Conservation (phyloP, 2,797 vertebrate genomes). For the Esox masquinongy region DNA sequence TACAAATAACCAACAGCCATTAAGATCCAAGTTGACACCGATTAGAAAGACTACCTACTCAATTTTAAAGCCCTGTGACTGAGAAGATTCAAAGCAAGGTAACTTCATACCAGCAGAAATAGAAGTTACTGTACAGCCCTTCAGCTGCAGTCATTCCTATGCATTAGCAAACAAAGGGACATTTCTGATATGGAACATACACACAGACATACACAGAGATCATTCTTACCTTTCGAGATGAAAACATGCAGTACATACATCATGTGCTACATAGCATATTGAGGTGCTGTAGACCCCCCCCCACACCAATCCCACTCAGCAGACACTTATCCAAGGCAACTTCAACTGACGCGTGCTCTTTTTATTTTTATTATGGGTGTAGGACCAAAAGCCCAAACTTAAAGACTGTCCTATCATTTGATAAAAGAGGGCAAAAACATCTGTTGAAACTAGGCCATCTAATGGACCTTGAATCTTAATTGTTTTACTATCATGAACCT, state of each 20-base stretch:
- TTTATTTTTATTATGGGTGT: background rate
- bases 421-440: background rate
- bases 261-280: slow-evolving; percentile 25
- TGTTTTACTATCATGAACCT: background rate
- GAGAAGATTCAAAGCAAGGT: background rate
- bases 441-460: background rate
- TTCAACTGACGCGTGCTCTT: background rate
- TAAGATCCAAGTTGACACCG: background rate
- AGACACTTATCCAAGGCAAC: background rate
- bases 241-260: background rate
- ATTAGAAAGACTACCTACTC: background rate
- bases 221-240: slow-evolving; percentile 27
- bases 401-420: background rate
- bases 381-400: background rate
- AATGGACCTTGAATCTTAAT: background rate
- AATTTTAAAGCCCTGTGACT: background rate
- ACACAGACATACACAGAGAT: background rate
- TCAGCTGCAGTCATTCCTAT: slow-evolving; percentile 12
- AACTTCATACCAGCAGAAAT: background rate
- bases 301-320: background rate
- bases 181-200: background rate
- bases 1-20: background rate
- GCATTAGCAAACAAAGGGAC: background rate
- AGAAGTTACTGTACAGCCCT: slow-evolving; percentile 8
- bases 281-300: slow-evolving; percentile 4